Evolutionary conservation across 2,888 invertebrate genomes (phyloP).

Genomic region (Hymenopus coronatus): DNA sequence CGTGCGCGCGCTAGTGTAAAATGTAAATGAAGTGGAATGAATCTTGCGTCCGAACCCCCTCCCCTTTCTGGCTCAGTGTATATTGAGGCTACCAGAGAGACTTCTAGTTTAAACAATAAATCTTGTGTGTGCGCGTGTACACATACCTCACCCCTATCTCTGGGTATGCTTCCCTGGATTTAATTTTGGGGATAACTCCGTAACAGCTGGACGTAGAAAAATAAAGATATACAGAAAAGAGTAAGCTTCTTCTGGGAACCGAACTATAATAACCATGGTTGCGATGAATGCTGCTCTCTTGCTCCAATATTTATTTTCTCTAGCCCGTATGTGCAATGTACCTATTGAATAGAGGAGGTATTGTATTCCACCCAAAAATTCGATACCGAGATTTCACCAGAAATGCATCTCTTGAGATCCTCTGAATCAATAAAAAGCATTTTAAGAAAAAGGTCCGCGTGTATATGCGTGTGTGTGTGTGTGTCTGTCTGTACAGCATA

Average conservation of each 20-base stretch:
- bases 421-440: too few relatives aligned
- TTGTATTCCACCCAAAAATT: too few relatives aligned
- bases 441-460: too few relatives aligned
- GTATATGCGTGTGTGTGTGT: too few relatives aligned
- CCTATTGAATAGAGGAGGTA: too few relatives aligned
- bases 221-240: not conserved
- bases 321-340: too few relatives aligned
- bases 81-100: not conserved
- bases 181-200: not conserved
- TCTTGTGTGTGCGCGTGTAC: not conserved
- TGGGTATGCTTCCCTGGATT: not conserved
- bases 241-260: not conserved
- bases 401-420: too few relatives aligned
- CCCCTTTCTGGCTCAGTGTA: not conserved
- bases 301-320: too few relatives aligned
- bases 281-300: too few relatives aligned
- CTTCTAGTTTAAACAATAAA: constrained; percentile 11
- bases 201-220: not conserved
- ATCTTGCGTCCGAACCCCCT: not conserved
- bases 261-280: not conserved
- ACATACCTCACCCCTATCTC: not conserved
- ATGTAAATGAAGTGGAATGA: constrained; percentile 18
- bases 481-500: too few relatives aligned
- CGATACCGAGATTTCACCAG: too few relatives aligned
- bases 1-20: constrained; percentile 1